These are phyloP conservation scores for Aselliscus stoliczkanus DNA, from an alignment of 2,797 vertebrate species.

Conservation along the genomic window DNA sequence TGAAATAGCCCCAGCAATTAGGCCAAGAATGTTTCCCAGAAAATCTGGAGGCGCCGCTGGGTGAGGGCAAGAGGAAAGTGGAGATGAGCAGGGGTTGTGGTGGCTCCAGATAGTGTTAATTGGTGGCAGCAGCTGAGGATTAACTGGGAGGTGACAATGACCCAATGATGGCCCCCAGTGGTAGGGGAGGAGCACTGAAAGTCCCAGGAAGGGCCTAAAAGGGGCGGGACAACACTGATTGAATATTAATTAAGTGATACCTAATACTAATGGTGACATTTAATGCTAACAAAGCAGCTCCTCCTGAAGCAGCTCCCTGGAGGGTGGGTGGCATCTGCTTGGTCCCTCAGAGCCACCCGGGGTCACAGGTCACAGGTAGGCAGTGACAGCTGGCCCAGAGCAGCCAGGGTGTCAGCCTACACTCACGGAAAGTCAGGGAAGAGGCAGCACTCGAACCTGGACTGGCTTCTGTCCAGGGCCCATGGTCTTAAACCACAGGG, in stretches of 20 bases:
- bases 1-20: not conserved
- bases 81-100: not conserved
- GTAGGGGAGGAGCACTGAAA: not conserved
- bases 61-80: no score
- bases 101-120: not conserved
- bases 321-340: not conserved
- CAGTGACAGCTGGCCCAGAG: not conserved
- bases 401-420: not conserved
- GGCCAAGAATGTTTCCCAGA: constrained; percentile 28
- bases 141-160: constrained; percentile 43
- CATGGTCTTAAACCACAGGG: not conserved
- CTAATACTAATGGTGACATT: fast-evolving
- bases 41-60: not conserved
- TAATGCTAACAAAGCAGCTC: no score
- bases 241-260: not conserved
- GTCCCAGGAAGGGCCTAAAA: not conserved
- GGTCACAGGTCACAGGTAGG: not conserved
- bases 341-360: not conserved
- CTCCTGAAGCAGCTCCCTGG: not conserved
- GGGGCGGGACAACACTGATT: not conserved
- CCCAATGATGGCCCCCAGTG: not conserved
- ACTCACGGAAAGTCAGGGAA: not conserved
- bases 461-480: fast-evolving
- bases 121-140: constrained; percentile 62
- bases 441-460: fast-evolving